Percentiles rank a stretch among this genome's conserved stretches.
phyloP scores from a whole-genome alignment of 2,797 vertebrate genomes.

The Phataginus tricuspis region DNA sequence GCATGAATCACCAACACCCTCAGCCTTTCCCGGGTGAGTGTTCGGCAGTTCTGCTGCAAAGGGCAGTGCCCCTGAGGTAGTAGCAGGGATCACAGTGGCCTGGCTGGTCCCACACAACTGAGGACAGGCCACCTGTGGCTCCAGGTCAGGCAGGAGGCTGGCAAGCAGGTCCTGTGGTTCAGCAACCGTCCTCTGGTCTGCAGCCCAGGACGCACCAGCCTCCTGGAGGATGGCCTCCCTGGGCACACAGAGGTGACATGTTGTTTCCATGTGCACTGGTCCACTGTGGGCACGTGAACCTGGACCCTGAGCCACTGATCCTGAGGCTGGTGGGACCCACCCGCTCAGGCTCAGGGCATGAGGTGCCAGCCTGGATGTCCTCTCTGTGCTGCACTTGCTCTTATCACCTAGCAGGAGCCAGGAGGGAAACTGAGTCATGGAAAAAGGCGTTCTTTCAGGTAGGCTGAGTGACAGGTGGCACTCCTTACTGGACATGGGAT shows the following conservation, averaged over 20 bases:
- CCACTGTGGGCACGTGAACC: neutral
- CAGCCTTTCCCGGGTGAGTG: neutral
- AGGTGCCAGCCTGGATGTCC: fast-evolving
- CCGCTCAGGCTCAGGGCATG: neutral
- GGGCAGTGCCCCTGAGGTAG: neutral
- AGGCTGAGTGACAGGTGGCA: too few relatives aligned
- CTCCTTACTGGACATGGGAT: neutral
- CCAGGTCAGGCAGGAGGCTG: neutral
- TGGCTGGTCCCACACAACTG: neutral
- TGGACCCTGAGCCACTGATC: neutral
- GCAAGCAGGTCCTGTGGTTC: too few relatives aligned
- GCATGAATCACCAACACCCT: neutral
- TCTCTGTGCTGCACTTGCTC: neutral
- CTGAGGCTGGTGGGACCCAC: neutral
- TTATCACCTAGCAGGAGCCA: neutral
- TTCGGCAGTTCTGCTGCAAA: too few relatives aligned
- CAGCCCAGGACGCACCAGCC: neutral
- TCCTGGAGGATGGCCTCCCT: neutral
- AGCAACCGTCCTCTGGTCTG: neutral
- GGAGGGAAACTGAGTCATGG: neutral
- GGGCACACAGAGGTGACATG: neutral
- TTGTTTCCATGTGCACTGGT: neutral
- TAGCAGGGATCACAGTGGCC: neutral
- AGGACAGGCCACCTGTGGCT: neutral
- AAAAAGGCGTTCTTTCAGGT: neutral